Percentiles rank a stretch among this genome's conserved stretches.
Conservation (phyloP, 2,888 invertebrate species). For the Carcina quercana region DNA sequence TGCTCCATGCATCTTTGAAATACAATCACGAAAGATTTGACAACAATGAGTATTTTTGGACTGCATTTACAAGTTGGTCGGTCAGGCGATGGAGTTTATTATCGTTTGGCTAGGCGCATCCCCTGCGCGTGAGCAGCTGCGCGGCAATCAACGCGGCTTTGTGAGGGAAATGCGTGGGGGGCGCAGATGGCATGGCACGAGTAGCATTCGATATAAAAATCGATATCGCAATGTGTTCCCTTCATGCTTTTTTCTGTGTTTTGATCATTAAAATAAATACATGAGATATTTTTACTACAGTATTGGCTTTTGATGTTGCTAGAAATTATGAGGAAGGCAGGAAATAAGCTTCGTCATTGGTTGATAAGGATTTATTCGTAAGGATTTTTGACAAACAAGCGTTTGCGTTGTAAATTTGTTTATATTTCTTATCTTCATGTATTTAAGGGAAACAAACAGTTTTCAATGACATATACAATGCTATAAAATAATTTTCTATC, state of each 20-base stretch:
- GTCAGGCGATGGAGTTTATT: slow-evolving; percentile 15
- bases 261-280: slow-evolving; percentile 12
- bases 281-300: no score
- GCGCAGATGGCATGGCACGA: slow-evolving; percentile 60
- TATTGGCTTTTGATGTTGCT: no score
- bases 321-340: no score
- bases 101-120: slow-evolving; percentile 31
- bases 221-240: slow-evolving; percentile 38
- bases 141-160: slow-evolving; percentile 49
- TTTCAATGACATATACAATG: no score
- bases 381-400: no score
- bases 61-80: slow-evolving; percentile 1
- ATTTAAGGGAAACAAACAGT: no score
- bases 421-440: no score
- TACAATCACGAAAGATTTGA: background rate
- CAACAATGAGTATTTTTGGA: background rate
- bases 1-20: no score
- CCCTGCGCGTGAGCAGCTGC: slow-evolving; percentile 58
- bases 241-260: slow-evolving; percentile 16
- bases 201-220: slow-evolving; percentile 32
- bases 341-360: no score
- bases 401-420: no score
- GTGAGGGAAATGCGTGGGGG: slow-evolving; percentile 47
- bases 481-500: no score
- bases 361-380: no score